Percentiles rank a stretch among this genome's conserved stretches.
phyloP scores from a whole-genome alignment of 2,888 invertebrate species.

The Ptychoptera contaminata region DNA sequence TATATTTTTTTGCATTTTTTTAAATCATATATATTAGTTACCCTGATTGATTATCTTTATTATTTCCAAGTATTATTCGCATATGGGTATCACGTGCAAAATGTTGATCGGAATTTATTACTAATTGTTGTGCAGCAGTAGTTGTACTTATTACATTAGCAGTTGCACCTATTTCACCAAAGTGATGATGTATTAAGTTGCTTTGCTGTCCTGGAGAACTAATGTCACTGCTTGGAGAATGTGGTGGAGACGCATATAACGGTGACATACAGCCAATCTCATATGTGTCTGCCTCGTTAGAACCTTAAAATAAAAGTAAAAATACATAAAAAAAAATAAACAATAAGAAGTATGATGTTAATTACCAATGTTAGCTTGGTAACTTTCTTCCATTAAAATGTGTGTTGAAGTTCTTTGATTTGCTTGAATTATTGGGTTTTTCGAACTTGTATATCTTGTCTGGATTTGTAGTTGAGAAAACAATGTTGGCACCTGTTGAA shows the following conservation, averaged over 20 bases:
- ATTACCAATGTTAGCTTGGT: slow-evolving; percentile 26
- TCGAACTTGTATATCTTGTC: slow-evolving; percentile 26
- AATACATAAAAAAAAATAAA: neutral
- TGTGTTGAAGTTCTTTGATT: slow-evolving; percentile 16
- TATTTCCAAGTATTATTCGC: slow-evolving; percentile 66
- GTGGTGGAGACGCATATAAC: slow-evolving; percentile 66
- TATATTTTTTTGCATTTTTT: neutral
- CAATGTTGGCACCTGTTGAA: slow-evolving; percentile 48
- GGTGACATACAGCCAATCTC: slow-evolving; percentile 41
- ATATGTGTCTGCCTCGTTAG: slow-evolving; percentile 30
- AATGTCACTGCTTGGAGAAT: slow-evolving; percentile 51
- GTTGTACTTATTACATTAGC: slow-evolving; percentile 1
- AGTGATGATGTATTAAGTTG: slow-evolving; percentile 24
- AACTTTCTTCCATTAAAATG: slow-evolving; percentile 28
- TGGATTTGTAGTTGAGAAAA: slow-evolving; percentile 84
- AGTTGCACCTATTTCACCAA: slow-evolving; percentile 26
- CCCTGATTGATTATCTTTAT: slow-evolving; percentile 28
- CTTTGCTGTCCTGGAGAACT: slow-evolving; percentile 32
- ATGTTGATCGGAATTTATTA: slow-evolving; percentile 51
- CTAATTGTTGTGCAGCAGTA: neutral
- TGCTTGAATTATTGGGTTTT: slow-evolving; percentile 18
- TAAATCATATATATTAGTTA: neutral
- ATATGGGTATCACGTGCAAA: slow-evolving; percentile 84
- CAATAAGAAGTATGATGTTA: neutral
- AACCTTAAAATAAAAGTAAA: neutral